Conservation (phyloP, 2,113 vertebrate genomes). For the Mobula birostris region DNA sequence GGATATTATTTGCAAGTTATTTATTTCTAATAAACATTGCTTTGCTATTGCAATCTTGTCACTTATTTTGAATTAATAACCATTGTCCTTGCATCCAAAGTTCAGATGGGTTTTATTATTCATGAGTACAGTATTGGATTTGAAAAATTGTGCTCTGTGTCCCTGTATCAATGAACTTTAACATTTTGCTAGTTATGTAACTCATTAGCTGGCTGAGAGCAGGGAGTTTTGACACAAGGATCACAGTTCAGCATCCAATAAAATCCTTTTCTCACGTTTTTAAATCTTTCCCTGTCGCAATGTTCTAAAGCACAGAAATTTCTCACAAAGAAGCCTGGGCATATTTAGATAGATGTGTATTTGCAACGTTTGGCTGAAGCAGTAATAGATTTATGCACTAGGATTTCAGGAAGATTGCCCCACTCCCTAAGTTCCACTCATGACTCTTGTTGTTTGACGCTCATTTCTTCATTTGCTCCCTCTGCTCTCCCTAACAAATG, state of each 20-base stretch:
- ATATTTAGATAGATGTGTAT: not conserved
- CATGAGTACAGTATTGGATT: not conserved
- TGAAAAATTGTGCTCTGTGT: not conserved
- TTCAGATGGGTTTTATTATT: not conserved
- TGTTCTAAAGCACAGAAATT: not conserved
- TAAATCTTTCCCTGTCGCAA: too few species aligned
- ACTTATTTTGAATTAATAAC: not conserved
- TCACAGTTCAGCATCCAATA: not conserved
- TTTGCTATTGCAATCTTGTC: not conserved
- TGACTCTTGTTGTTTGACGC: not conserved
- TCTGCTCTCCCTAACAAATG: not conserved
- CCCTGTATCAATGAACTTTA: not conserved
- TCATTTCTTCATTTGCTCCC: not conserved
- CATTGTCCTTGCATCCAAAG: not conserved
- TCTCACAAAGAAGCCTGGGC: not conserved
- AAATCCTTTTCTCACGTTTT: not conserved
- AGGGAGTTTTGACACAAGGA: not conserved
- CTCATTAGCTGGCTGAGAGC: not conserved
- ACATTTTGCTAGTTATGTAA: not conserved
- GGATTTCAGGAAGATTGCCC: too few species aligned
- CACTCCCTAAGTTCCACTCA: not conserved
- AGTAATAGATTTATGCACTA: not conserved
- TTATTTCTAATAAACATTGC: not conserved
- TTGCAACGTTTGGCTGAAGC: not conserved
- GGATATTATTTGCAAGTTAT: not conserved